Evolutionary conservation across 35 echinoderm and acorn worm genomes (phyloP), one percentile per base, ranked within the genome.

Genomic region (Apostichopus parvimensis): DNA sequence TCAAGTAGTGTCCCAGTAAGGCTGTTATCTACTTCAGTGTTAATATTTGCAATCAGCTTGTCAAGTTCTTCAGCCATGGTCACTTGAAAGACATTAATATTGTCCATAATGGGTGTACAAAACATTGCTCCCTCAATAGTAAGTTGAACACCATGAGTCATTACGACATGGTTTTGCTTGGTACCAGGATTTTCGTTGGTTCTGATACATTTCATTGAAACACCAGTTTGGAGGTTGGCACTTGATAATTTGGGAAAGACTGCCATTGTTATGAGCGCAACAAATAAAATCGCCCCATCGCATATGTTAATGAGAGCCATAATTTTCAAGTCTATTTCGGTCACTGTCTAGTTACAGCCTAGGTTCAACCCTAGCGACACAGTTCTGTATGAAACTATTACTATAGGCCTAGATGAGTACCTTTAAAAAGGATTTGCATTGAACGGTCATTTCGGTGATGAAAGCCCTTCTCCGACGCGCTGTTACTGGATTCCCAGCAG

Each of bases 141-240:
- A 55, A 82, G 34, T n/a, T 82, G 79, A 13, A 82, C 79, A 56
- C 79, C 79, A 8, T 25, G 14, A 11, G 64, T 68, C 25, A 82
- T 34, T 6, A 82, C 12, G 3, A 53, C 25, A 54, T 82, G 79
- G 54, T 56, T 82, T 82, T 82, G 79, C 53, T 82, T 12, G 7
- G 17, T 54, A 53, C 79, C 79, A 13, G 79, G 79, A n/a, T n/a
- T 8, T 17, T 54, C 79, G 52, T 82, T 34, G 55, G 79, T 82
- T 56, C 14, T 34, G 79, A 82, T 54, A n/a, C 79, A 82, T 55
- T 56, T 45, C 79, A 82, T 82, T 34, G 79, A 82, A 15, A 82
- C 79, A 17, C 79, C 79, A 15, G 34, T 18, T 55, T 55, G 28
- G 9, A 15, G 22, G 6, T 55, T 13, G 55, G 17, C 52, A 56